A percentile compares a stretch with the other conserved stretches of the same genome.
These are phyloP conservation scores for Saccostrea glomerata DNA, from an alignment of 1,140 invertebrate genomes.

Conservation along the genomic window DNA sequence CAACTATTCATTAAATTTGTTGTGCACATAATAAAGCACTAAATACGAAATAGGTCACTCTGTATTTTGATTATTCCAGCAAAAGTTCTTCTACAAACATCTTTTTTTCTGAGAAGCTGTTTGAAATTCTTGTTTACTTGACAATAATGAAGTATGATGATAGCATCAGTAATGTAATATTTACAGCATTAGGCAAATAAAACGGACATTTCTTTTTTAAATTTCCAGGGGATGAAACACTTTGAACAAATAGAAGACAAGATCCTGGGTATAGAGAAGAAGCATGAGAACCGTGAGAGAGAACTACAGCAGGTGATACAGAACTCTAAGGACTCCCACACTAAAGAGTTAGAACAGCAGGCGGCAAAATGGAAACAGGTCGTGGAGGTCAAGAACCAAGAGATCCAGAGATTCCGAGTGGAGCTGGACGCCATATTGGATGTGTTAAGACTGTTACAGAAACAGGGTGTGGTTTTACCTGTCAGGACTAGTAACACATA, in stretches of 20 bases:
- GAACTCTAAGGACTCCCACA: conserved; percentile 65
- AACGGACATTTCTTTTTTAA: background rate
- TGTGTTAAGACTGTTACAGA: conserved; percentile 74
- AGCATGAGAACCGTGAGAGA: conserved; percentile 70
- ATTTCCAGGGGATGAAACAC: conserved; percentile 76
- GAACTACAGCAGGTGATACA: conserved; percentile 73
- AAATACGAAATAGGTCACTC: too few relatives aligned
- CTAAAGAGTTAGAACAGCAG: conserved; percentile 69
- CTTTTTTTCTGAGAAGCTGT: too few relatives aligned
- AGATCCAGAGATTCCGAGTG: conserved; percentile 75
- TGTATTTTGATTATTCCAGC: too few relatives aligned
- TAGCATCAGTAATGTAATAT: too few relatives aligned
- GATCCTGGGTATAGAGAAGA: conserved; percentile 72
- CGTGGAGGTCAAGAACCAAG: conserved; percentile 75
- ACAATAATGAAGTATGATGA: too few relatives aligned
- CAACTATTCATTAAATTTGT: too few relatives aligned
- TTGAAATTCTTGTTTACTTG: too few relatives aligned
- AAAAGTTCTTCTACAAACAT: too few relatives aligned
- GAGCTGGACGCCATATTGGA: conserved; percentile 78
- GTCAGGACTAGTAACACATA: conserved; percentile 51
- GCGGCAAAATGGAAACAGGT: conserved; percentile 73
- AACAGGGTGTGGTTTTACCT: conserved; percentile 74
- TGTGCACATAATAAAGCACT: too few relatives aligned
- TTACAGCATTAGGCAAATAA: too few relatives aligned
- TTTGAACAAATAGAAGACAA: conserved; percentile 75